Conservation (phyloP, 2,888 invertebrate species). For the Polydrusus tereticollis region DNA sequence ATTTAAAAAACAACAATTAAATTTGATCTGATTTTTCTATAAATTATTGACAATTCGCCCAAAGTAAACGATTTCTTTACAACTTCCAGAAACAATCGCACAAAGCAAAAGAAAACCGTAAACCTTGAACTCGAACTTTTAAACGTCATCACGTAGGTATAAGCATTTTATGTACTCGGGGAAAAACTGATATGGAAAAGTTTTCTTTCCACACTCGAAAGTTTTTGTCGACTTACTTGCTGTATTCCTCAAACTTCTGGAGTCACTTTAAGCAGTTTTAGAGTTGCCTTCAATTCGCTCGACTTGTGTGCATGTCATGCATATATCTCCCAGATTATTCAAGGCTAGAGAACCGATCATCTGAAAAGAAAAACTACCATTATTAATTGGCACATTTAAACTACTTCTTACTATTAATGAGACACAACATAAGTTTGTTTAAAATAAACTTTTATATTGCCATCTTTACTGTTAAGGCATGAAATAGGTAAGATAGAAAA, state of each 20-base stretch:
- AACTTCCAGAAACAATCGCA: not conserved
- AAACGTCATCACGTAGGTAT: not conserved
- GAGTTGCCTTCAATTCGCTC: constrained; percentile 22
- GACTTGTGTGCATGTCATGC: constrained; percentile 21
- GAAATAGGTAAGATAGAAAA: too few species aligned
- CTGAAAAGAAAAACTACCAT: too few species aligned
- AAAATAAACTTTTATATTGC: too few species aligned
- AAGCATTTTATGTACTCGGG: not conserved
- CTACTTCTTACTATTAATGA: too few species aligned
- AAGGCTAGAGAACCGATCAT: not conserved
- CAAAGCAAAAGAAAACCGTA: not conserved
- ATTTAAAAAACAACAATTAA: too few species aligned
- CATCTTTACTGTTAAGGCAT: too few species aligned
- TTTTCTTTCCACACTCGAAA: constrained; percentile 14
- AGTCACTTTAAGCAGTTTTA: constrained; percentile 23
- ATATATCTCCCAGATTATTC: not conserved
- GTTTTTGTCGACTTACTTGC: constrained; percentile 2
- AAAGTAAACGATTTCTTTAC: too few species aligned
- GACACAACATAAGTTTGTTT: too few species aligned
- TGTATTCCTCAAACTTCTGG: constrained; percentile 19
- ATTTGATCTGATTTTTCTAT: too few species aligned
- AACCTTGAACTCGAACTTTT: constrained; percentile 6
- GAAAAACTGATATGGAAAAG: constrained; percentile 6
- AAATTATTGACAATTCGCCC: too few species aligned
- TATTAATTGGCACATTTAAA: too few species aligned